Evolutionary conservation across 2,888 invertebrate species (phyloP).

Genomic region (Danaus chrysippus): DNA sequence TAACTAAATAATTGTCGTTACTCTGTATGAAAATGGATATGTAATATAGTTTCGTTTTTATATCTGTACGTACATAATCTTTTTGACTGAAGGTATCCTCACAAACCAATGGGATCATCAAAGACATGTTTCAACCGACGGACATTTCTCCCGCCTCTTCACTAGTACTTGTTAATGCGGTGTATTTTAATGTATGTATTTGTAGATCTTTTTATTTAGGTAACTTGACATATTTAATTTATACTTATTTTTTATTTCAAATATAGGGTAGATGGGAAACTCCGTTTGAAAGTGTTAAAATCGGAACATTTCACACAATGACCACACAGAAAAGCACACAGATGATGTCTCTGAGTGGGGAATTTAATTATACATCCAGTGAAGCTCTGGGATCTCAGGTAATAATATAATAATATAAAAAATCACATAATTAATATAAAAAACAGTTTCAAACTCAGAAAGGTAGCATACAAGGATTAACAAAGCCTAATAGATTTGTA

Average conservation of each 20-base stretch:
- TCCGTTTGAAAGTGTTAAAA: conserved; percentile 33
- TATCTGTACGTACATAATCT: not conserved
- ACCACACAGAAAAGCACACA: conserved; percentile 32
- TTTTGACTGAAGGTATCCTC: conserved; percentile 63
- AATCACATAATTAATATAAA: not conserved
- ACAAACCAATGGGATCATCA: conserved; percentile 88
- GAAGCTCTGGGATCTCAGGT: conserved; percentile 45
- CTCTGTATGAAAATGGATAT: no score
- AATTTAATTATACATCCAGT: conserved; percentile 41
- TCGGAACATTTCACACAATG: conserved; percentile 39
- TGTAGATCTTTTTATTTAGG: no score
- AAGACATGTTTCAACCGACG: conserved; percentile 78
- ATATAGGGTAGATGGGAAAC: conserved; percentile 48
- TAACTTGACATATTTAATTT: conserved; percentile 15
- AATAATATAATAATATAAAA: conserved; percentile 11
- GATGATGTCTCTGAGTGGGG: conserved; percentile 41
- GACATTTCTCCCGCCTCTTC: conserved; percentile 73
- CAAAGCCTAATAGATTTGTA: no score
- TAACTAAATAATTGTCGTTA: no score
- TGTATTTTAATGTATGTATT: conserved; percentile 84
- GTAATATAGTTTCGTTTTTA: not conserved
- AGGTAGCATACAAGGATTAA: no score
- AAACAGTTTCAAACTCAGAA: no score
- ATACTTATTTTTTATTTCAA: not conserved
- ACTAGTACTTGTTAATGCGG: conserved; percentile 86